Base-by-base conservation (phyloP, 2,888 invertebrate genomes). In the Silvanus unidentatus region DNA sequence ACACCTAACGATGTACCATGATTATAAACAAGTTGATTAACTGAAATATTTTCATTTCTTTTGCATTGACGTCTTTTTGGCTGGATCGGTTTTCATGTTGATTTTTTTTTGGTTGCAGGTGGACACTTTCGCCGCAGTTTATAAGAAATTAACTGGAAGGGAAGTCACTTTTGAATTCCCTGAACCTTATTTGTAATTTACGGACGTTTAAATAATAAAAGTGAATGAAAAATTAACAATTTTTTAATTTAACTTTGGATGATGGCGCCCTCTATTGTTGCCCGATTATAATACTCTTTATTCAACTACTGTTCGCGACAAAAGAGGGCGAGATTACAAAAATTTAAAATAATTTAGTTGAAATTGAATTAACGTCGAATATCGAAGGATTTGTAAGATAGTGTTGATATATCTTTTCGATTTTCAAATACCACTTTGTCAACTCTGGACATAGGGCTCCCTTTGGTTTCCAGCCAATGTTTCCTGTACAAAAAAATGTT, bases 81-180 rank as follows among this genome's bases (percentile, higher is more conserved):
- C 37, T 37, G 28, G 10, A 14, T 22, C 2, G 32, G 40, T 40
- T 46, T 43, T 15, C 27, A 32, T n/a, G 42, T 12, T 14, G 16
- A 27, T 42, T 43, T 36, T 15, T 49, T 55, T 58, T 55, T 70
- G 71, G 59, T 80, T 79, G 36, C 78, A 96, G 96, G 88, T 95
- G 65, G 97, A 97, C 71, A 98, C 98, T 53, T 99, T 98, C 77
- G 87, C 92, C 65, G 88, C 95, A 54, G 95, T 99, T 57, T 99
- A 99, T 84, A 98, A 98, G 81, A 96, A 96, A 76, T 78, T 99
- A 64, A 99, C 98, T 63, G 98, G 98, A 62, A 92, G 98, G 72
- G 96, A 98, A 77, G 98, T 99, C 47, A 90, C 86, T 60, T 99
- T 99, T 74, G 98, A 99, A 80, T 99, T 99, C 79, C 97, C 97